A percentile compares a stretch with the other conserved stretches of the same genome.
phyloP scores from a whole-genome alignment of 2,888 invertebrate genomes.

The Drosophila ustulata region DNA sequence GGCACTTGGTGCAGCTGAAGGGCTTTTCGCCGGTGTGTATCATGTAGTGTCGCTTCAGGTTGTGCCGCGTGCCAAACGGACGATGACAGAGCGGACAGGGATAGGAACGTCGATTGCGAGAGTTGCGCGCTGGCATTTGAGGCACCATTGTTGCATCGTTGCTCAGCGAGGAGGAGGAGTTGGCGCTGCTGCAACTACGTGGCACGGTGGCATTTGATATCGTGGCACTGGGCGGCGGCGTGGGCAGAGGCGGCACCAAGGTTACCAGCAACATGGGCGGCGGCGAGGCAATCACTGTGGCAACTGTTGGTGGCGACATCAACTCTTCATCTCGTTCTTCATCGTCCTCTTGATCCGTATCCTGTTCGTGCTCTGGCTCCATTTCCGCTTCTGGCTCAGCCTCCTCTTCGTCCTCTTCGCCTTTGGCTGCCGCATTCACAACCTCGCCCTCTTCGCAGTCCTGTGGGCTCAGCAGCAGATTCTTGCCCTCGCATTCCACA shows the following conservation, averaged over 20 bases:
- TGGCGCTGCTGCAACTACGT: slow-evolving; percentile 66
- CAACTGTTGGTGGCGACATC: slow-evolving; percentile 4
- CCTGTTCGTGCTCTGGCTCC: slow-evolving; percentile 4
- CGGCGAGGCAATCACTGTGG: slow-evolving; percentile 1
- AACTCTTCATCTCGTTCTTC: slow-evolving; percentile 13
- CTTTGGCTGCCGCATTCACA: background rate
- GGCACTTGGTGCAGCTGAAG: slow-evolving; percentile 82
- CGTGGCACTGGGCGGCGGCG: slow-evolving; percentile 27
- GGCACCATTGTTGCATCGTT: slow-evolving; percentile 47
- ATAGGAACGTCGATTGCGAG: slow-evolving; percentile 75
- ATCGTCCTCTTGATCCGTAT: slow-evolving; percentile 29
- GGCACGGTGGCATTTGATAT: slow-evolving; percentile 32
- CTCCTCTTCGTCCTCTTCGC: slow-evolving; percentile 7
- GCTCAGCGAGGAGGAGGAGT: slow-evolving; percentile 70
- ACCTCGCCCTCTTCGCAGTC: slow-evolving; percentile 25
- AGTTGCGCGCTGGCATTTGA: background rate
- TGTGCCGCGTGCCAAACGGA: slow-evolving; percentile 84
- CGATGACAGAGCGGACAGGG: slow-evolving; percentile 84
- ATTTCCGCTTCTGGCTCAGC: slow-evolving; percentile 8
- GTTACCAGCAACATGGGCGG: slow-evolving; percentile 53
- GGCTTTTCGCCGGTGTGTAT: slow-evolving; percentile 85
- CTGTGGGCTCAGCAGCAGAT: slow-evolving; percentile 51
- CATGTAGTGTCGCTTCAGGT: slow-evolving; percentile 84
- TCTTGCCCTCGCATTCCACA: slow-evolving; percentile 79
- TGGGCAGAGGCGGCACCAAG: slow-evolving; percentile 34